Percentiles rank a stretch among this genome's conserved stretches.
Conservation (phyloP, 2,797 vertebrate species). For the Ambastaia sidthimunki region DNA sequence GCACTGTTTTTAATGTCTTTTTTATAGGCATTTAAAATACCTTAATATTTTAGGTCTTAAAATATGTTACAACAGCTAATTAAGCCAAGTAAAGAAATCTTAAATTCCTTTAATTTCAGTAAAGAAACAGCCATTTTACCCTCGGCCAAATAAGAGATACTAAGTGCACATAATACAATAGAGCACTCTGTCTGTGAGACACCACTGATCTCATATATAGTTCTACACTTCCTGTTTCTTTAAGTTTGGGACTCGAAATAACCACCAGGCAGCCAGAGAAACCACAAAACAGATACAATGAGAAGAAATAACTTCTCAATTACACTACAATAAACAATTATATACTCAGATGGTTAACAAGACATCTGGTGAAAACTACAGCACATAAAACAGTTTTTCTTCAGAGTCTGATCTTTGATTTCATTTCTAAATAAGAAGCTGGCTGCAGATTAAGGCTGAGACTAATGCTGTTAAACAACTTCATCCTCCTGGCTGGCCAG, state of each 20-base stretch:
- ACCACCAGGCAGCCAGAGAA: neutral
- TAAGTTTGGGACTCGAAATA: neutral
- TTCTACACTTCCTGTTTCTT: slow-evolving; percentile 12
- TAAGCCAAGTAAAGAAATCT: neutral
- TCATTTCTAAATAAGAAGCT: neutral
- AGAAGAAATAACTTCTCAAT: too few relatives aligned
- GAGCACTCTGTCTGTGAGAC: neutral
- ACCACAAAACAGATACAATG: neutral
- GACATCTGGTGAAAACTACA: neutral
- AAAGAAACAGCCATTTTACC: neutral
- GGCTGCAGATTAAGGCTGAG: neutral
- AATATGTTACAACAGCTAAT: neutral
- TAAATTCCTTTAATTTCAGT: too few relatives aligned
- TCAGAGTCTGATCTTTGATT: neutral
- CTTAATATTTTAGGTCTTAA: neutral
- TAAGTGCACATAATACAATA: neutral
- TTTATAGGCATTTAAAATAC: neutral
- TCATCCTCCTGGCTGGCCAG: slow-evolving; percentile 83
- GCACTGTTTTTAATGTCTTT: neutral
- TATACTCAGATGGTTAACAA: neutral
- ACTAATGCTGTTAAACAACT: slow-evolving; percentile 53
- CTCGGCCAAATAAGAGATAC: neutral
- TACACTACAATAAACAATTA: neutral
- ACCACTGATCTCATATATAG: neutral
- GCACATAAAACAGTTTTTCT: neutral